These are phyloP conservation scores for Vanessa atalanta DNA, from an alignment of 1,140 invertebrate genomes.

Conservation along the genomic window DNA sequence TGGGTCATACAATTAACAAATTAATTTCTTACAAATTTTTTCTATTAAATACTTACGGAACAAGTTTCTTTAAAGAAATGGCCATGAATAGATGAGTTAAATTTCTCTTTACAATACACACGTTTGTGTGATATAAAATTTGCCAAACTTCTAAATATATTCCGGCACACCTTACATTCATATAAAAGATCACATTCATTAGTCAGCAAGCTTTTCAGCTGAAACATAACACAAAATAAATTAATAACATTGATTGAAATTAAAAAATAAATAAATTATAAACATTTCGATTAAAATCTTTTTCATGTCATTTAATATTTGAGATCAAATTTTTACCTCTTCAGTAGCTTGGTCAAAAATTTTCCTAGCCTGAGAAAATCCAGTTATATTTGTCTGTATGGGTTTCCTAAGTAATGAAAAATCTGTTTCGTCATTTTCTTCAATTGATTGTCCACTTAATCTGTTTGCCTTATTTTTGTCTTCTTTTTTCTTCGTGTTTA, in stretches of 20 bases:
- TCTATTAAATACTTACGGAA: slow-evolving; percentile 74
- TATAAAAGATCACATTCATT: slow-evolving; percentile 92
- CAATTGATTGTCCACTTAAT: slow-evolving; percentile 50
- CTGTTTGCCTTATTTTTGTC: slow-evolving; percentile 63
- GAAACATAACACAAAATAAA: slow-evolving; percentile 49
- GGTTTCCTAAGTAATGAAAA: slow-evolving; percentile 84
- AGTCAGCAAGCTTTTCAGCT: slow-evolving; percentile 86
- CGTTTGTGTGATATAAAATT: slow-evolving; percentile 93
- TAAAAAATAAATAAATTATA: not conserved
- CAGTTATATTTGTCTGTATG: slow-evolving; percentile 82
- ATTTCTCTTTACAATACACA: slow-evolving; percentile 85
- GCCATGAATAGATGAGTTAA: slow-evolving; percentile 71
- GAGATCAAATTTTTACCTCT: slow-evolving; percentile 76
- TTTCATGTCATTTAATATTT: not conserved
- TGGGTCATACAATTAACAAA: too few species aligned
- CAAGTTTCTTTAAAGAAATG: slow-evolving; percentile 73
- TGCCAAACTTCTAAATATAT: slow-evolving; percentile 89
- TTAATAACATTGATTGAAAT: not conserved
- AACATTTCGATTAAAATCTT: not conserved
- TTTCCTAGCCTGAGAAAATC: slow-evolving; percentile 82
- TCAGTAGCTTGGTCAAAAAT: slow-evolving; percentile 83
- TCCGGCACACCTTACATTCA: slow-evolving; percentile 92
- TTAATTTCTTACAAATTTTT: not conserved
- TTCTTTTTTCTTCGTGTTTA: slow-evolving; percentile 75
- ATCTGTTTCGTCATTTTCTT: slow-evolving; percentile 75